Conservation (phyloP, 2,888 invertebrate genomes). For the Drosophila melanosoma region DNA sequence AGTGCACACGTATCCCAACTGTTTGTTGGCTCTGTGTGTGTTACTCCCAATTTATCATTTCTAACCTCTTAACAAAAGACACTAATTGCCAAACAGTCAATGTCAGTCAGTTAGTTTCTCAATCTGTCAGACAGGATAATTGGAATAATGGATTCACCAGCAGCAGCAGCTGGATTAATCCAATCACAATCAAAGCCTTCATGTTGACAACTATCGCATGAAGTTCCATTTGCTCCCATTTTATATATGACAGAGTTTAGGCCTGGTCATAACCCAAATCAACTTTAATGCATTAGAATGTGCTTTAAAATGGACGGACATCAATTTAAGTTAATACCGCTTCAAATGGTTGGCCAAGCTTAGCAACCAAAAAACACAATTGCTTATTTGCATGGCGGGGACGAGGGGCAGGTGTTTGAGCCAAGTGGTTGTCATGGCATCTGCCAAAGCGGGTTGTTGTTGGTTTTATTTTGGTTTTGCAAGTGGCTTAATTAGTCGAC, state of each 20-base stretch:
- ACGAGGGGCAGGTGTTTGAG: not conserved
- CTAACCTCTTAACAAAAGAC: not conserved
- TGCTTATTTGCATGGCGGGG: not conserved
- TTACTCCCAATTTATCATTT: not conserved
- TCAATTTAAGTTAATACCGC: slow-evolving; percentile 63
- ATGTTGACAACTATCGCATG: slow-evolving; percentile 15
- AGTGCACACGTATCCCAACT: slow-evolving; percentile 40
- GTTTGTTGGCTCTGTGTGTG: not conserved
- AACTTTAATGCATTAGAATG: slow-evolving; percentile 59
- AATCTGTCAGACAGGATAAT: not conserved
- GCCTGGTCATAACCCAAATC: slow-evolving; percentile 22
- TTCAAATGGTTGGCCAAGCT: slow-evolving; percentile 29
- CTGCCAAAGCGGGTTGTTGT: slow-evolving; percentile 25
- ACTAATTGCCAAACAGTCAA: not conserved
- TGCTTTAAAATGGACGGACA: slow-evolving; percentile 42
- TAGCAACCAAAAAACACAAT: slow-evolving; percentile 37
- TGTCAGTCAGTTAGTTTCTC: not conserved
- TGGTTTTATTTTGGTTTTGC: slow-evolving; percentile 21
- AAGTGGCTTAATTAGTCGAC: slow-evolving; percentile 54
- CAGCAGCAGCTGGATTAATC: slow-evolving; percentile 14
- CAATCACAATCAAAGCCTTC: slow-evolving; percentile 20
- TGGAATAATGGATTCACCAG: slow-evolving; percentile 3
- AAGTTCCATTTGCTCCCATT: slow-evolving; percentile 4
- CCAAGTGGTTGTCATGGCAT: slow-evolving; percentile 54
- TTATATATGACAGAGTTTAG: slow-evolving; percentile 38